These are phyloP conservation scores for Ancistrus triradiatus DNA, from an alignment of 2,113 vertebrate genomes.

Conservation along the genomic window DNA sequence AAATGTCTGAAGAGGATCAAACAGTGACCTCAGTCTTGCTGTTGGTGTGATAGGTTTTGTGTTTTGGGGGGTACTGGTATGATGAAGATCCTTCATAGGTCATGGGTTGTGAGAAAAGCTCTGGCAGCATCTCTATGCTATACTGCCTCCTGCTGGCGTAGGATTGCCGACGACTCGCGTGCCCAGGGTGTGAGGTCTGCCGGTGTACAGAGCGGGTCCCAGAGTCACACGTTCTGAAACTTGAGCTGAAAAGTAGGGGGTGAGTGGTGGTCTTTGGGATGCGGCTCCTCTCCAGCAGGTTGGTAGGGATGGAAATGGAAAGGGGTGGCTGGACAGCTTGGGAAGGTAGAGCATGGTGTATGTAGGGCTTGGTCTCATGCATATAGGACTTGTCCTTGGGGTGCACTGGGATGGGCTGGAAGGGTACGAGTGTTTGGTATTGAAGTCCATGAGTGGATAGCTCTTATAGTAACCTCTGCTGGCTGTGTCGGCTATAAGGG, in stretches of 20 bases:
- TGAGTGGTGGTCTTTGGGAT: slow-evolving; percentile 66
- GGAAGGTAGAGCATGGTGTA: slow-evolving; percentile 59
- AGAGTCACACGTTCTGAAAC: slow-evolving; percentile 73
- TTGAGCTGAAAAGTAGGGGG: slow-evolving; percentile 58
- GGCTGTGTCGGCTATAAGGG: slow-evolving; percentile 64
- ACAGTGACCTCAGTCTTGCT: slow-evolving; percentile 94
- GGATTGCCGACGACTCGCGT: slow-evolving; percentile 59
- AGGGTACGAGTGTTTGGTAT: slow-evolving; percentile 61
- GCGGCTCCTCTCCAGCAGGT: slow-evolving; percentile 66
- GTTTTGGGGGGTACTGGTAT: slow-evolving; percentile 56
- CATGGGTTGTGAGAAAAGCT: slow-evolving; percentile 66
- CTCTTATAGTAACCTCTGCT: slow-evolving; percentile 78
- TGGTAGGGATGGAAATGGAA: slow-evolving; percentile 64
- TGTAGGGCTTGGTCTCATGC: slow-evolving; percentile 62
- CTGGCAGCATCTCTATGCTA: slow-evolving; percentile 76
- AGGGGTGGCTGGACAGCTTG: slow-evolving; percentile 68
- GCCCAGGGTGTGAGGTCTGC: slow-evolving; percentile 61
- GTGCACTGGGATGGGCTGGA: slow-evolving; percentile 59
- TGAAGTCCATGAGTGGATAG: slow-evolving; percentile 74
- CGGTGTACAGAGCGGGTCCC: slow-evolving; percentile 57
- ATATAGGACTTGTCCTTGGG: slow-evolving; percentile 69
- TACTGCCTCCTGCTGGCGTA: slow-evolving; percentile 66
- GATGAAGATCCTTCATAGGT: slow-evolving; percentile 54
- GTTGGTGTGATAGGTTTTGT: slow-evolving; percentile 78
- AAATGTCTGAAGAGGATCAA: slow-evolving; percentile 49